phyloP scores from a whole-genome alignment of 2,888 invertebrate genomes.

The Amphipoea lucens region DNA sequence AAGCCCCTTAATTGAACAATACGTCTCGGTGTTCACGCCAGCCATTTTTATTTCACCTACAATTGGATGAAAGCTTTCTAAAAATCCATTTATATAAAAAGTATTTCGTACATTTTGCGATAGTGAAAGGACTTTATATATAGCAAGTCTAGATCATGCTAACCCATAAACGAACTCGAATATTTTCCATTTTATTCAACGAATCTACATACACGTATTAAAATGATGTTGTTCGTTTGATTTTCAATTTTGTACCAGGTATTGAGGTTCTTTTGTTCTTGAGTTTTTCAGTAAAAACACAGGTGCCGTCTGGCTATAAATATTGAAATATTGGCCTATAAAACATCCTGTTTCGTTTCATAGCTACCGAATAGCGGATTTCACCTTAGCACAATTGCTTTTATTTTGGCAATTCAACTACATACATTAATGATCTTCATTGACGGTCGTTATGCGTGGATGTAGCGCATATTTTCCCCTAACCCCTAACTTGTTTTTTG shows the following conservation, averaged over 20 bases:
- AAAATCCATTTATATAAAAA: conserved; percentile 29
- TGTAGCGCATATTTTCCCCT: too few relatives aligned
- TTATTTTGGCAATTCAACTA: background rate
- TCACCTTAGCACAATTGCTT: background rate
- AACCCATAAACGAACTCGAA: background rate
- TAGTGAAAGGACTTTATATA: background rate
- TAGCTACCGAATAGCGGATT: background rate
- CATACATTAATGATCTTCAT: background rate
- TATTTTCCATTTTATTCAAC: background rate
- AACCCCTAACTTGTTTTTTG: too few relatives aligned
- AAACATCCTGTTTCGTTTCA: background rate
- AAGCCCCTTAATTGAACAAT: conserved; percentile 13
- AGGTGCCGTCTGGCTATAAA: background rate
- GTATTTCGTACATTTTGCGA: background rate
- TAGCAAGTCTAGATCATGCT: background rate
- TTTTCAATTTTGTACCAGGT: background rate
- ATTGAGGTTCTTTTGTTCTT: background rate
- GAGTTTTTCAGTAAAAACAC: too few relatives aligned
- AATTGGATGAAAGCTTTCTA: conserved; percentile 25
- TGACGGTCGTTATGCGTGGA: background rate
- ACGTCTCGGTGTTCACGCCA: background rate
- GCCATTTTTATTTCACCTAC: conserved; percentile 39
- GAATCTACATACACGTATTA: background rate
- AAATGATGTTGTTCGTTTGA: background rate
- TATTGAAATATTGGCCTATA: background rate